Base-by-base conservation (phyloP, 2,888 invertebrate species). In the Pyrocoelia pectoralis region DNA sequence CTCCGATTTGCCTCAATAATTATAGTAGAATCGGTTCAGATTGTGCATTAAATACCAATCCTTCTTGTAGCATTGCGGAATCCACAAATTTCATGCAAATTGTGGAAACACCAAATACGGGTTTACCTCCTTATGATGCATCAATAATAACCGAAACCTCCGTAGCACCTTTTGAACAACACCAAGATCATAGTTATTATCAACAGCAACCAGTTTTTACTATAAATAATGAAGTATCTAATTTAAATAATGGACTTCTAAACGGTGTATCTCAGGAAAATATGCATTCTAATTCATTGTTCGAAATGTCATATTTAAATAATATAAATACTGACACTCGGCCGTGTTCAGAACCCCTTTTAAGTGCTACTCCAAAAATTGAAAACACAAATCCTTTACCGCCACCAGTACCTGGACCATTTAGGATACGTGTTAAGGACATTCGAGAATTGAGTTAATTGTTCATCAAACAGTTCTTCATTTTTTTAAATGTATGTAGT, bases 141-240 rank as follows among this genome's bases (percentile, higher is more conserved):
- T 10, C 56, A 6, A 13, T 19, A 9, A 49, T 48, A 9, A 24
- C 56, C 18, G 33, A 49, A 9, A 28, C 1, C 8, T 24, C 19
- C 12, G 5, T 19, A 24, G 4, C 9, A 13, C 19, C 41, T 13
- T 52, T 13, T 29, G 52, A 41, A 41, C 50, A 55, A 43, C 61
- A 55, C 50, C 43, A 56, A 15, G 62, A 62, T 33, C 62, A 62
- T 18, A 62, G 62, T 33, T 62, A 61, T 51, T 29, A 57, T 5
- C 56, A 62, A 41, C 51, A 48, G 29, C 50, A 24, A 24, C 6
- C 33, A 2, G 9, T 38, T 10, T 17, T 43, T n/a, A 28, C 29
- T 28, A 29, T 24, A 8, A 50, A 41, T 18, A 56, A 50, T 41
- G 49, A 43, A 1, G 14, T 51, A 29, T n/a, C 17, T 12, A 56